These are phyloP conservation scores for Caenorhabditis sinica DNA, from an alignment of 2,888 invertebrate genomes.

Conservation along the genomic window DNA sequence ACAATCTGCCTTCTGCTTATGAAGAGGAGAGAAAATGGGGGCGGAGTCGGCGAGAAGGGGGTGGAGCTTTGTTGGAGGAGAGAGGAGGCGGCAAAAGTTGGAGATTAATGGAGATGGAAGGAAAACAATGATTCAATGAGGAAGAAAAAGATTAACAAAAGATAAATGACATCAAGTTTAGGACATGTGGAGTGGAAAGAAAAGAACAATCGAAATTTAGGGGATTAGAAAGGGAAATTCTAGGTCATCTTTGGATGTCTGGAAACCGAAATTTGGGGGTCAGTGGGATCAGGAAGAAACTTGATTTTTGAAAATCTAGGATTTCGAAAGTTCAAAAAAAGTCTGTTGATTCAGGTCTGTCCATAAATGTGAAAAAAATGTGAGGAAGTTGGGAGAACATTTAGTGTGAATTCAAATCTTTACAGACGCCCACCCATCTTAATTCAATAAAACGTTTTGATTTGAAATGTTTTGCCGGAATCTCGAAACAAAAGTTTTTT, in stretches of 20 bases:
- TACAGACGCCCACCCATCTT: too few relatives aligned
- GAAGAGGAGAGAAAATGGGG: constrained; percentile 2
- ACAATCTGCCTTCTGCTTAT: constrained; percentile 45
- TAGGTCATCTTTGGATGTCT: constrained; percentile 11
- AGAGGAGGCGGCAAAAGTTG: constrained; percentile 28
- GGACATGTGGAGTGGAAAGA: constrained; percentile 4
- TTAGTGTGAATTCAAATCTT: too few relatives aligned
- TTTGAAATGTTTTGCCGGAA: too few relatives aligned
- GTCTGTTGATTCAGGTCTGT: too few relatives aligned
- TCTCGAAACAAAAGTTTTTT: too few relatives aligned
- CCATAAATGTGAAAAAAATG: too few relatives aligned
- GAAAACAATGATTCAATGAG: constrained; percentile 31
- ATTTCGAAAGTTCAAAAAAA: background rate
- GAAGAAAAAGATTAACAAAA: constrained; percentile 7
- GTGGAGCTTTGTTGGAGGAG: constrained; percentile 10
- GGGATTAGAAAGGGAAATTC: background rate
- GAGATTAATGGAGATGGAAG: constrained; percentile 37
- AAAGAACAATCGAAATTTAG: constrained; percentile 6
- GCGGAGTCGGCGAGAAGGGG: constrained; percentile 23
- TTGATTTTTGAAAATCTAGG: background rate
- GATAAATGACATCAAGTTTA: constrained; percentile 28
- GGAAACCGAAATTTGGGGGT: background rate
- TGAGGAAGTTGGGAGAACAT: too few relatives aligned
- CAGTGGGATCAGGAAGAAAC: background rate
- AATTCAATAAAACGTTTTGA: too few relatives aligned